Evolutionary conservation across 2,113 vertebrate species (phyloP).

Genomic region (Sebastes fasciatus): DNA sequence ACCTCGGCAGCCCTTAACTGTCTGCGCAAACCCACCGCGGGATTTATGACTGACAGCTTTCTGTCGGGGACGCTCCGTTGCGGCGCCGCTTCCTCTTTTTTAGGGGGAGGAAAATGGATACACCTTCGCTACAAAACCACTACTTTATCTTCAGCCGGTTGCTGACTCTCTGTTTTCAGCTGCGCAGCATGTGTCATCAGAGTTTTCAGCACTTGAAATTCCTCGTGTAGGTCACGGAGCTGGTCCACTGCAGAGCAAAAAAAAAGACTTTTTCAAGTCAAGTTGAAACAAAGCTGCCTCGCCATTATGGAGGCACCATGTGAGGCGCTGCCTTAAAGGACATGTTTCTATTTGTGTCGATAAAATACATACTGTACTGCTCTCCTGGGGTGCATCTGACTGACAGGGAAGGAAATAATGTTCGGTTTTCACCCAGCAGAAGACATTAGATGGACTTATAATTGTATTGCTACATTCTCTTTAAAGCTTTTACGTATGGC

Average conservation of each 20-base stretch:
- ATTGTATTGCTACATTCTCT: background rate
- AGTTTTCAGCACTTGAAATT: conserved; percentile 16
- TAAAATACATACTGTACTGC: background rate
- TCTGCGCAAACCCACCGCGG: conserved; percentile 20
- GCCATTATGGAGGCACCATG: background rate
- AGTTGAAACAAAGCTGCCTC: conserved; percentile 33
- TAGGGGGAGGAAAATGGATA: background rate
- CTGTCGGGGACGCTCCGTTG: conserved; percentile 1
- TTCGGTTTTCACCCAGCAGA: background rate
- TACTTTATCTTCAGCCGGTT: conserved; percentile 33
- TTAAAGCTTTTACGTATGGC: conserved; percentile 15
- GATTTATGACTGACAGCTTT: conserved; percentile 68
- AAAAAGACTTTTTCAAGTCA: conserved; percentile 27
- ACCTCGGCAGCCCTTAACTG: conserved; percentile 59
- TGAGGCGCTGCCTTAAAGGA: background rate
- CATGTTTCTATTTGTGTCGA: conserved; percentile 13
- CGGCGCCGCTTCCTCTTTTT: conserved; percentile 4
- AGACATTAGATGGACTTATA: background rate
- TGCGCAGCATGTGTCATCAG: conserved; percentile 31
- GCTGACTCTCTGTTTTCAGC: conserved; percentile 50
- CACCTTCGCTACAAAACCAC: background rate
- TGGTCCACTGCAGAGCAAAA: conserved; percentile 17
- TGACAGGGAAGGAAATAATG: conserved; percentile 15
- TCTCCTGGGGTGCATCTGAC: background rate
- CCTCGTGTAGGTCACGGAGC: conserved; percentile 23